Percentiles rank a stretch among this genome's conserved stretches.
Evolutionary conservation across 2,797 vertebrate species (phyloP).

Genomic region (Acestrorhynchus altus): DNA sequence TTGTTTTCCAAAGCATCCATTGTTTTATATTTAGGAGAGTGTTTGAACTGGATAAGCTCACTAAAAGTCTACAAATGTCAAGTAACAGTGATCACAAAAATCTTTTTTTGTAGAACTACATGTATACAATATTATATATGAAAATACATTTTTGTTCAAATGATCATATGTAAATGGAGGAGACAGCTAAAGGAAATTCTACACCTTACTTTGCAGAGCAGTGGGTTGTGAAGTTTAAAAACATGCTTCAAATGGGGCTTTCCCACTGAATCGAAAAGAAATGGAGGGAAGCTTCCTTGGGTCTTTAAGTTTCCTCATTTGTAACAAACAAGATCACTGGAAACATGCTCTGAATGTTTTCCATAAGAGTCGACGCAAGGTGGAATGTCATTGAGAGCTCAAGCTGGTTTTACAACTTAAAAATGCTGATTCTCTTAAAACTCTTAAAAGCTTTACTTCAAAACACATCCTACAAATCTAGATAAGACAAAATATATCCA

Average conservation of each 20-base stretch:
- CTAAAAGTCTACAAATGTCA: too few species aligned
- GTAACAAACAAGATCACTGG: conserved; percentile 9
- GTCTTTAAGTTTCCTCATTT: conserved; percentile 58
- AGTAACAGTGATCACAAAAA: too few species aligned
- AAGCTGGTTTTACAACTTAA: neutral
- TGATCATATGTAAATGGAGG: conserved; percentile 3
- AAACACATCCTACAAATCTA: too few species aligned
- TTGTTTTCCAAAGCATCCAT: too few species aligned
- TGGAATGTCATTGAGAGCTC: neutral
- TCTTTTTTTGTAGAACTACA: too few species aligned
- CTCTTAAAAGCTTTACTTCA: too few species aligned
- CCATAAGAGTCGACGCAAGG: neutral
- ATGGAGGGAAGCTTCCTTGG: conserved; percentile 47
- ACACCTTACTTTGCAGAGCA: conserved; percentile 22
- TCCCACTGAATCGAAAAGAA: conserved; percentile 57
- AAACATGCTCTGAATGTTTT: conserved; percentile 21
- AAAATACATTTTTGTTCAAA: neutral
- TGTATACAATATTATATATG: too few species aligned
- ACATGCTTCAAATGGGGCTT: conserved; percentile 63
- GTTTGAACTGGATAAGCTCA: too few species aligned
- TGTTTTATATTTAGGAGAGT: too few species aligned
- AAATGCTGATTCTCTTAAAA: too few species aligned
- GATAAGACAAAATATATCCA: too few species aligned
- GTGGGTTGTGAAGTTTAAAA: conserved; percentile 48
- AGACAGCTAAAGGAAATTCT: conserved; percentile 34